Evolutionary conservation across 53 echinoderm and acorn worm species (phyloP).

Genomic region (Holothuria leucospilota): DNA sequence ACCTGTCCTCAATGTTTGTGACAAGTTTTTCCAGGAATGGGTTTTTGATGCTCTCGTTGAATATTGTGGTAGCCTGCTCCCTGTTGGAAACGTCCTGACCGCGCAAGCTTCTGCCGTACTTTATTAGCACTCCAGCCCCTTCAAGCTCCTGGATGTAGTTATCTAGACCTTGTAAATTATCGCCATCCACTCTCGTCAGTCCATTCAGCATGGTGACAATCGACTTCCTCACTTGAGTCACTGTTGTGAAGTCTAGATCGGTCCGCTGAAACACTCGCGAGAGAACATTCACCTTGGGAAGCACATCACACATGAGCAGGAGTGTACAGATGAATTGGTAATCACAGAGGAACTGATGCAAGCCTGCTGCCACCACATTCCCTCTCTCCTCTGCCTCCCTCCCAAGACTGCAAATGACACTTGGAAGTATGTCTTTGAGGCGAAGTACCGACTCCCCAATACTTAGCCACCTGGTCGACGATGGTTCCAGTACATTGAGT

Average conservation of each 20-base stretch:
- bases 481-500: conserved; percentile 57
- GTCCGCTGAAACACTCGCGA: conserved; percentile 20
- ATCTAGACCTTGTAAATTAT: conserved; percentile 13
- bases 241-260: conserved; percentile 19
- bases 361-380: conserved; percentile 58
- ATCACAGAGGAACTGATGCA: conserved; percentile 21
- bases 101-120: neutral
- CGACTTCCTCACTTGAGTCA: conserved; percentile 15
- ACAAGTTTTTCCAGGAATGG: conserved; percentile 10
- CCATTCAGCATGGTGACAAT: conserved; percentile 41
- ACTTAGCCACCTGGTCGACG: conserved; percentile 67
- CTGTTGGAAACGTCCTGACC: conserved; percentile 16
- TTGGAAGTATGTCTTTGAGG: conserved; percentile 50
- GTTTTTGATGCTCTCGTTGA: conserved; percentile 11
- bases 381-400: conserved; percentile 57
- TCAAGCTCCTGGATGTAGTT: neutral
- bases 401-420: conserved; percentile 45
- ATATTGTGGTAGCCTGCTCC: conserved; percentile 14
- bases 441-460: conserved; percentile 46
- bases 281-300: conserved; percentile 5
- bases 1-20: conserved; percentile 20
- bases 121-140: no score
- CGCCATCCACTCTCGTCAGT: conserved; percentile 17
- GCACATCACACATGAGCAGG: conserved; percentile 18
- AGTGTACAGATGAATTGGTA: conserved; percentile 1